Base-by-base conservation (phyloP, 1,140 invertebrate species). In the Trichomalopsis sarcophagae region DNA sequence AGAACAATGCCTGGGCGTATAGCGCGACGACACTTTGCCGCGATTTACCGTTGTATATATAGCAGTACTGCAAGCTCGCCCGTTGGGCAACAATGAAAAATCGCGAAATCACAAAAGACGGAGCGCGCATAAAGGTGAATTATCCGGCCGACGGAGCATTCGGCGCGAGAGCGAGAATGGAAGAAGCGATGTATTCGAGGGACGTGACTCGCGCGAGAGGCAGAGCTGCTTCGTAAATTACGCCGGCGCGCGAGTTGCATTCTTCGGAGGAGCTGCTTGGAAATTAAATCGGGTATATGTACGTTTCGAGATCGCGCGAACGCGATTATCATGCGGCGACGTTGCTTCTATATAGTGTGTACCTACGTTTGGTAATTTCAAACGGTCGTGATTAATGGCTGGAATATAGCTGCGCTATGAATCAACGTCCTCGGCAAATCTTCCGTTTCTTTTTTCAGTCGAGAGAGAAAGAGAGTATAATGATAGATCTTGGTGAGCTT, bases 181-280 rank as follows among this genome's bases (percentile, higher is more conserved):
- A 44, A 68, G 78, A 69, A 69, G 68, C 55, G 23, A 84, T 84
- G 62, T 76, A 71, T 84, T 69, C 33, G 55, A 36, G 33, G 3
- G 27, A 84, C 82, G 82, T 84, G 82, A 84, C 82, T 84, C 62
- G 62, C 23, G 62, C 50, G 50, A 76, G 74, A 69, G 33, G 5
- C 3, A 36, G 33, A 36, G 33, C 2, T 27, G 62, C 74, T 2
- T 50, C 82, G 30, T 84, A 66, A 84, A 84, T 84, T 78, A 84
- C 82, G 50, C 66, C 13, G 66, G n/a, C 69, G 5, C 3, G 17
- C 40, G 55, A 62, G 17, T 84, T 23, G 62, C 75, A 84, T 78
- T 78, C 82, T 77, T 75, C 17, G 23, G 50, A 30, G 73, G 11
- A 21, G 69, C 7, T 1, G 74, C 36, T 50, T n/a, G 36, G 30